Evolutionary conservation across 2,888 invertebrate species (phyloP).

Genomic region (Perithous albicinctus): DNA sequence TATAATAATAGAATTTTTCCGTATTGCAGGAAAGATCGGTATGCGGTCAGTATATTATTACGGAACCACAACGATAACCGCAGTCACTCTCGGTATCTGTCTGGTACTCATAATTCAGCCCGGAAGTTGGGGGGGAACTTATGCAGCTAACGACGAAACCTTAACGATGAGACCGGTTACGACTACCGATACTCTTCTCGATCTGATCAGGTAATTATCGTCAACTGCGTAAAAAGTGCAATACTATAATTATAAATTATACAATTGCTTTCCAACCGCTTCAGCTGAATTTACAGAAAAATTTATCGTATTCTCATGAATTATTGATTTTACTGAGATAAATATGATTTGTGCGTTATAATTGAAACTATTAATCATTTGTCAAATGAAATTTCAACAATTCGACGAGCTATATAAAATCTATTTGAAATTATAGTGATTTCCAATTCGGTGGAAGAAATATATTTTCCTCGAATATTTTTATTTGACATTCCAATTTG

Average conservation of each 20-base stretch:
- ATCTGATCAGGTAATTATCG: slow-evolving; percentile 87
- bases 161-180: slow-evolving; percentile 85
- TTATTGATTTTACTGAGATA: too few relatives aligned
- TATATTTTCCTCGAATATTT: background rate
- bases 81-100: slow-evolving; percentile 90
- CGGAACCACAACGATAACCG: slow-evolving; percentile 88
- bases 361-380: too few relatives aligned
- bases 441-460: background rate
- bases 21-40: slow-evolving; percentile 86
- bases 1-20: slow-evolving; percentile 5
- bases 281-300: too few relatives aligned
- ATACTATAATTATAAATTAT: slow-evolving; percentile 13
- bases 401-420: background rate
- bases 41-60: slow-evolving; percentile 89
- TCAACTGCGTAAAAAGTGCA: background rate
- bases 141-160: slow-evolving; percentile 54
- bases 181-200: slow-evolving; percentile 89
- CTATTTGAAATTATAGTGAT: background rate
- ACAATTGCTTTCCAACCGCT: too few relatives aligned
- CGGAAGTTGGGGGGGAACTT: slow-evolving; percentile 83
- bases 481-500: background rate
- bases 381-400: background rate
- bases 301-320: too few relatives aligned
- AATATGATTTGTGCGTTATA: too few relatives aligned
- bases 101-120: slow-evolving; percentile 89